phyloP scores from a whole-genome alignment of 2,113 vertebrate species.

The Hemibagrus wyckioides region DNA sequence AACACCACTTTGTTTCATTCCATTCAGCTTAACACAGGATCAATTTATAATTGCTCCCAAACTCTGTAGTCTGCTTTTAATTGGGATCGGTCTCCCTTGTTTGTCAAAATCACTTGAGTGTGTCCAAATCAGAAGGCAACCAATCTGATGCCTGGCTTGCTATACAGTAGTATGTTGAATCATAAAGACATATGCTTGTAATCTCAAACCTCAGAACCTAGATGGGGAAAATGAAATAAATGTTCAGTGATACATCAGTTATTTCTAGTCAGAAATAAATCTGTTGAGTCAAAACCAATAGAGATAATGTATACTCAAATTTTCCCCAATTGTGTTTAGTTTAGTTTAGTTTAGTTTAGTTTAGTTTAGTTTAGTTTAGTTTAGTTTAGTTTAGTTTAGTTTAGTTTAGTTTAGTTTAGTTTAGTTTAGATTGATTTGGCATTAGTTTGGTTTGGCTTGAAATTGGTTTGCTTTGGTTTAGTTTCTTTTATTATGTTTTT shows the following conservation, averaged over 20 bases:
- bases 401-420: not conserved
- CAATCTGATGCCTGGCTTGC: not conserved
- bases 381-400: not conserved
- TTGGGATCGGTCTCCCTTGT: conserved; percentile 7
- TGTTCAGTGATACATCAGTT: not conserved
- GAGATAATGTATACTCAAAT: not conserved
- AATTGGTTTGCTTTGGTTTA: not conserved
- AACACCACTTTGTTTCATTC: not conserved
- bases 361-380: not conserved
- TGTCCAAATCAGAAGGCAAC: not conserved
- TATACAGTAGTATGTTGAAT: not conserved
- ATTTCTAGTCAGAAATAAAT: not conserved
- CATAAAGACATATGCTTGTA: not conserved
- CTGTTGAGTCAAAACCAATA: not conserved
- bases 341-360: not conserved
- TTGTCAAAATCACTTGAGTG: not conserved
- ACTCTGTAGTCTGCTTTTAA: not conserved
- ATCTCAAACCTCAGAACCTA: too few species aligned
- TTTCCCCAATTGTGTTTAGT: not conserved
- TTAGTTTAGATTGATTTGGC: too few species aligned
- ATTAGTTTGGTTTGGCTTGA: fast-evolving
- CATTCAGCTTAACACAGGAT: conserved; percentile 1
- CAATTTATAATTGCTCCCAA: not conserved
- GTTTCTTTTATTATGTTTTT: not conserved
- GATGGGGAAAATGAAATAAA: not conserved